Evolutionary conservation across 1,140 invertebrate genomes (phyloP), one percentile per base, ranked within the genome.

Genomic region (Ceratina calcarata): DNA sequence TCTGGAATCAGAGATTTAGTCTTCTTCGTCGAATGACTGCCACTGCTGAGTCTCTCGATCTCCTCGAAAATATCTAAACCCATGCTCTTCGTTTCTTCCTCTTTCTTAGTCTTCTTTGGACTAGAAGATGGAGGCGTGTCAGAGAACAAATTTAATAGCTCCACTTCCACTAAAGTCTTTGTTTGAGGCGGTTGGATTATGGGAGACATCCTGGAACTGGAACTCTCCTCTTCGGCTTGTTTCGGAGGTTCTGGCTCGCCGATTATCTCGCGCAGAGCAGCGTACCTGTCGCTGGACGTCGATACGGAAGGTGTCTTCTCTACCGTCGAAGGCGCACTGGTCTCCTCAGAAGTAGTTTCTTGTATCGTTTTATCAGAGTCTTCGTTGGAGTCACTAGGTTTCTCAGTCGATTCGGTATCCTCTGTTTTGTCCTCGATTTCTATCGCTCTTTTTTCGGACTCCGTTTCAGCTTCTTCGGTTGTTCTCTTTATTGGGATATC

Each of bases 21-120:
- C 0, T 78, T 83, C 45, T 83, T 86, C 4, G 66, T 51, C 1
- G 71, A 24, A 57, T 83, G 85, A 16, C 57, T 73, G 58, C 72
- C 79, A 51, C 80, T 86, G 51, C 91, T 92, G 37, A 93, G 65
- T 90, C 91, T 93, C 78, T 91, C 90, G n/a, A 93, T 92, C 82
- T 93, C 92, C 70, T 93, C 90, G 65, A 92, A 93, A 73, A 92
- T 92, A 69, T 92, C 90, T 84, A 91, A 87, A 0, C 89, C 85
- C 18, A 79, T 79, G 7, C 84, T 70, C 20, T 88, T 89, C 8
- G 78, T 16, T 8, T 90, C 89, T 0, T 90, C 88, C 10, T 91
- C 88, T 49, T 87, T 90, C 7, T 86, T 90, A 1, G 49, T 7
- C 13, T 90, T 90, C 64, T 86, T 88, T 6, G 87, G 83, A 16